These are phyloP conservation scores for Podarcis cretensis DNA, from an alignment of 2,113 vertebrate species.

Conservation along the genomic window DNA sequence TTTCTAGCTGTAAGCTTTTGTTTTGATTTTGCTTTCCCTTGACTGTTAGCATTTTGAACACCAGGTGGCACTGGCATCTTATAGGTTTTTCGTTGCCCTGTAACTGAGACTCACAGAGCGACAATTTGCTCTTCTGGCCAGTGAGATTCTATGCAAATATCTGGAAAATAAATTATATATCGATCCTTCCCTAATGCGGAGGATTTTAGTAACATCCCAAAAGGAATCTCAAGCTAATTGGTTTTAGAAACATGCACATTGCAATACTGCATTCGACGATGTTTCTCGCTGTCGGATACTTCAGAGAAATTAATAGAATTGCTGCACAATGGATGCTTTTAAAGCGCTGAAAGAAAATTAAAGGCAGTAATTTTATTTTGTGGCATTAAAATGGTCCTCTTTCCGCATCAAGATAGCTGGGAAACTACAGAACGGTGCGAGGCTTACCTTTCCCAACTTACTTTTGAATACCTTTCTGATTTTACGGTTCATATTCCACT, in stretches of 20 bases:
- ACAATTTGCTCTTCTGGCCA: not conserved
- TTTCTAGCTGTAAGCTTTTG: not conserved
- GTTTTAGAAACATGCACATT: not conserved
- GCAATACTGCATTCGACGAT: accelerated
- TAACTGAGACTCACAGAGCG: not conserved
- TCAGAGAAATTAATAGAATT: not conserved
- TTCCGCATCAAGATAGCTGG: not conserved
- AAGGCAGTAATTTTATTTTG: not conserved
- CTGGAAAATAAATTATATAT: not conserved
- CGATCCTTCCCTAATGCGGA: not conserved
- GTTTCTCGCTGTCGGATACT: accelerated
- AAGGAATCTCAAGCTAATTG: not conserved
- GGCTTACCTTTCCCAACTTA: not conserved
- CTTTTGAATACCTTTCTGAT: not conserved
- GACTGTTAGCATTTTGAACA: not conserved
- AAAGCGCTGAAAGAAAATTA: no score
- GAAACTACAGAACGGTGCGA: not conserved
- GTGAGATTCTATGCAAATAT: not conserved
- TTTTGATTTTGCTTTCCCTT: not conserved
- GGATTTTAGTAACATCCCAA: accelerated
- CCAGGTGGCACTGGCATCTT: slow-evolving; percentile 56
- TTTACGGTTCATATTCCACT: not conserved
- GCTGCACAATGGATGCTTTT: not conserved
- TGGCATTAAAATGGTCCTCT: not conserved
- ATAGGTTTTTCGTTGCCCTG: not conserved